Percentiles rank a stretch among this genome's conserved stretches.
Evolutionary conservation across 2,888 invertebrate genomes (phyloP).

Genomic region (Dynastes maya): DNA sequence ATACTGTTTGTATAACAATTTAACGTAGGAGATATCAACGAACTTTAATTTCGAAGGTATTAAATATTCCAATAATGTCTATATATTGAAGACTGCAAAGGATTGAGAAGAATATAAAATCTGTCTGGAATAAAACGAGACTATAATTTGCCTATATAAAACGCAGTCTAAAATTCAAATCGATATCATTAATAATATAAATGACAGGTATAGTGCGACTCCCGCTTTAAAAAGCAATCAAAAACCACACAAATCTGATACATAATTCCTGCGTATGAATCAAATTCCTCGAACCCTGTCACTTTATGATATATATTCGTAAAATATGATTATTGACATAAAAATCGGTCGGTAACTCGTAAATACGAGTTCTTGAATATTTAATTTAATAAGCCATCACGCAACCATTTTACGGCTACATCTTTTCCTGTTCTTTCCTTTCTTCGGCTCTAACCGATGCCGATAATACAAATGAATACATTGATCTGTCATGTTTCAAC

Average conservation of each 20-base stretch:
- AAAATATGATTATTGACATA: slow-evolving; percentile 39
- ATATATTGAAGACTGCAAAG: not conserved
- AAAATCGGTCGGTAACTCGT: slow-evolving; percentile 24
- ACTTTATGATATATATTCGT: slow-evolving; percentile 23
- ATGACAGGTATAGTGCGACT: slow-evolving; percentile 29
- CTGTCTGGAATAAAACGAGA: not conserved
- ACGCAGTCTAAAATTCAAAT: slow-evolving; percentile 24
- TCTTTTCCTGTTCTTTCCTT: slow-evolving; percentile 7
- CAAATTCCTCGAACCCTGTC: slow-evolving; percentile 23
- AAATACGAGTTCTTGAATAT: slow-evolving; percentile 32
- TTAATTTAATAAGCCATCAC: slow-evolving; percentile 40
- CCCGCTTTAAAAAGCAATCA: slow-evolving; percentile 39
- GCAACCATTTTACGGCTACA: slow-evolving; percentile 29
- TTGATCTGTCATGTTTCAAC: slow-evolving; percentile 31
- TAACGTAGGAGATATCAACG: too few species aligned
- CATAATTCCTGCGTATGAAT: slow-evolving; percentile 19
- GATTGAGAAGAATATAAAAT: slow-evolving; percentile 9
- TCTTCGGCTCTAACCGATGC: slow-evolving; percentile 13
- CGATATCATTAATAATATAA: slow-evolving; percentile 33
- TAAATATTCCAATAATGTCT: too few species aligned
- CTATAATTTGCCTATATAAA: slow-evolving; percentile 3
- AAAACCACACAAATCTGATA: slow-evolving; percentile 40
- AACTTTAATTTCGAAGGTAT: too few species aligned
- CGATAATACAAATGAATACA: slow-evolving; percentile 20
- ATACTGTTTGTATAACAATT: too few species aligned